A percentile compares a stretch with the other conserved stretches of the same genome.
Conservation (phyloP, 1,140 invertebrate genomes). For the Popillia japonica region DNA sequence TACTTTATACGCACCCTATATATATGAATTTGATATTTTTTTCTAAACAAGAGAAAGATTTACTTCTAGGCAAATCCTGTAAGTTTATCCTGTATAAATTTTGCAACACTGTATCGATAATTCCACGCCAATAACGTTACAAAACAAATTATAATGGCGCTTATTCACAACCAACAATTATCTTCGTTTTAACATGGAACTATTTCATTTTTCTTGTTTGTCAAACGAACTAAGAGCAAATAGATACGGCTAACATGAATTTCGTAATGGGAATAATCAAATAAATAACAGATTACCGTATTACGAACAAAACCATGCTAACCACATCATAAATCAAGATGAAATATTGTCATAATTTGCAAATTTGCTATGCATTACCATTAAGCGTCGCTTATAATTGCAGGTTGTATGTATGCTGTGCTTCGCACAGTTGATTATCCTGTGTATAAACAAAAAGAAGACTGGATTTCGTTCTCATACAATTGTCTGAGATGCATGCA, state of each 20-base stretch:
- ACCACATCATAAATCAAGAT: conserved; percentile 17
- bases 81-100: no score
- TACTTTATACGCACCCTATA: no score
- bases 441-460: background rate
- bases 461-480: conserved; percentile 17
- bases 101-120: no score
- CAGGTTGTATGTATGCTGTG: conserved; percentile 10
- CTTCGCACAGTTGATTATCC: conserved; percentile 20
- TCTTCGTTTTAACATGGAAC: no score
- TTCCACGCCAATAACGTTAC: no score
- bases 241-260: background rate
- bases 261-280: conserved; percentile 30
- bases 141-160: no score
- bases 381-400: conserved; percentile 33
- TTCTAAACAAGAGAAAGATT: no score
- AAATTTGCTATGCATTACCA: conserved; percentile 32
- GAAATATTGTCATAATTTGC: conserved; percentile 33
- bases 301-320: conserved; percentile 30
- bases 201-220: no score
- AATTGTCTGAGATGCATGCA: conserved; percentile 1
- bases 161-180: no score
- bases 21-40: no score
- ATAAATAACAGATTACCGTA: conserved; percentile 30
- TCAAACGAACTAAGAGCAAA: background rate
- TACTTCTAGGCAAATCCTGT: no score